phyloP scores from a whole-genome alignment of 2,797 vertebrate species.

The Phrynocephalus guinanensis region DNA sequence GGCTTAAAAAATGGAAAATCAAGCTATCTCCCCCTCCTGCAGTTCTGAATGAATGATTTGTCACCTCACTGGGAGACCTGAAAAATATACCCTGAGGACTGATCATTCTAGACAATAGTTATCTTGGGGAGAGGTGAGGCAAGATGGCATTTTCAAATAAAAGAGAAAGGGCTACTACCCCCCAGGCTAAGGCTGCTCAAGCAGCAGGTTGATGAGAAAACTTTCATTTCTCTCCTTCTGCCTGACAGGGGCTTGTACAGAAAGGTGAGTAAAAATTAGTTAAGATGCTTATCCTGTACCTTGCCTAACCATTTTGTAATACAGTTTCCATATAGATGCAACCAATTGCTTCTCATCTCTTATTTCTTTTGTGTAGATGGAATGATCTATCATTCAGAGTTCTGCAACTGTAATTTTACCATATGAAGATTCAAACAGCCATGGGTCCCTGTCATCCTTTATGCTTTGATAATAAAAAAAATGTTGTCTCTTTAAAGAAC shows the following conservation, averaged over 20 bases:
- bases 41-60: too few species aligned
- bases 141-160: too few species aligned
- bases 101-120: too few species aligned
- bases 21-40: too few species aligned
- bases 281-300: background rate
- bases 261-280: background rate
- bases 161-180: too few species aligned
- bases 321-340: background rate
- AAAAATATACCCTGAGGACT: too few species aligned
- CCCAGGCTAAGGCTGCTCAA: too few species aligned
- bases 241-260: background rate
- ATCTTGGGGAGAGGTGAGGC: too few species aligned
- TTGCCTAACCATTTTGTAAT: background rate
- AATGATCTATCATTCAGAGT: background rate
- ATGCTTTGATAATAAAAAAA: background rate
- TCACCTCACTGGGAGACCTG: too few species aligned
- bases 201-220: too few species aligned
- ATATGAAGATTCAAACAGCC: background rate
- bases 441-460: background rate
- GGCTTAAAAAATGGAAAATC: too few species aligned
- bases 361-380: background rate
- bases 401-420: background rate
- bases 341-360: background rate
- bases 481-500: background rate
- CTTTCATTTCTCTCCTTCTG: background rate